phyloP scores from a whole-genome alignment of 1,140 invertebrate genomes.

The Maniola jurtina region DNA sequence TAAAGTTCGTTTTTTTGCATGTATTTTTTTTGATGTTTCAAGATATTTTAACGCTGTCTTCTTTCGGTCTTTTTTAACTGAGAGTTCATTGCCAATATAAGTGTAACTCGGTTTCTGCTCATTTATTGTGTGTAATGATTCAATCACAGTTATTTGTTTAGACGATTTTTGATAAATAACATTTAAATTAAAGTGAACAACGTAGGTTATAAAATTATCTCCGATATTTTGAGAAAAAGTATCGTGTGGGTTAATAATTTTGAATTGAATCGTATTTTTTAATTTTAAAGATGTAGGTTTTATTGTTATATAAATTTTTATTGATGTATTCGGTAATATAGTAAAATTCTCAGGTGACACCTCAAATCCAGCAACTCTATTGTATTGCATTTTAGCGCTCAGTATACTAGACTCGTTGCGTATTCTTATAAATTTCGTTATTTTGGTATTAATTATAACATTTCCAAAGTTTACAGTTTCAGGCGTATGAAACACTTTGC shows the following conservation, averaged over 20 bases:
- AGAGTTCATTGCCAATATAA: conserved; percentile 48
- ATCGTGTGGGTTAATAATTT: conserved; percentile 53
- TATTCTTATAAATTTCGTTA: conserved; percentile 49
- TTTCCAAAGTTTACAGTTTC: conserved; percentile 56
- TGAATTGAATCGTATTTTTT: conserved; percentile 45
- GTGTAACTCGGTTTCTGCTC: conserved; percentile 51
- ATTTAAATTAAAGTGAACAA: conserved; percentile 44
- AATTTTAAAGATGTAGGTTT: conserved; percentile 54
- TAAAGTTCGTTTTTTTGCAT: conserved; percentile 33
- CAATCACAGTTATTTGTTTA: conserved; percentile 32
- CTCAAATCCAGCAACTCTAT: conserved; percentile 48
- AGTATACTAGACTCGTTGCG: conserved; percentile 54
- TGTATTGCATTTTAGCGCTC: conserved; percentile 50
- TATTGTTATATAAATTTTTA: conserved; percentile 43
- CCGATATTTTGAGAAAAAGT: conserved; percentile 29
- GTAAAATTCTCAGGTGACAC: conserved; percentile 49
- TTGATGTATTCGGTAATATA: conserved; percentile 52
- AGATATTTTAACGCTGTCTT: conserved; percentile 39
- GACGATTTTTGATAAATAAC: conserved; percentile 39
- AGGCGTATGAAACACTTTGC: conserved; percentile 54
- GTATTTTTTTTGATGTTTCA: conserved; percentile 35
- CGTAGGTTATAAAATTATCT: conserved; percentile 52
- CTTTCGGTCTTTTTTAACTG: conserved; percentile 38
- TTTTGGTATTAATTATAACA: conserved; percentile 48
- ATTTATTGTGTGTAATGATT: conserved; percentile 62